A percentile compares a stretch with the other conserved stretches of the same genome.
These are phyloP conservation scores for Lepidocyrtinus sp. DNA, from an alignment of 2,888 invertebrate genomes.

Conservation along the genomic window DNA sequence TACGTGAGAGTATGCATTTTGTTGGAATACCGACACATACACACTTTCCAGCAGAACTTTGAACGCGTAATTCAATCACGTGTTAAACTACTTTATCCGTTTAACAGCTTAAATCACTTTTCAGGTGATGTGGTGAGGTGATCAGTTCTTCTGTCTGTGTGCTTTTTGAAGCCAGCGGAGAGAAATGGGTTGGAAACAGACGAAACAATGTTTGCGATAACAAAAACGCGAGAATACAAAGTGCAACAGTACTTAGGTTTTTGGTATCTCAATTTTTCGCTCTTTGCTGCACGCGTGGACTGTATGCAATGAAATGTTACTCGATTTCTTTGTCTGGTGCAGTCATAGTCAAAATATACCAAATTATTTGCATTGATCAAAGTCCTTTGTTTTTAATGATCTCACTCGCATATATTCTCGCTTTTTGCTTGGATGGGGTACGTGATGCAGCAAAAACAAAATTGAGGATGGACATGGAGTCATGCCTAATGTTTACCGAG, in stretches of 20 bases:
- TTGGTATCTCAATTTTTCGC: not conserved
- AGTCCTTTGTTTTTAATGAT: not conserved
- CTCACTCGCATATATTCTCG: not conserved
- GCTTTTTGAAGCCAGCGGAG: too few relatives aligned
- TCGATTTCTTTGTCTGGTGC: not conserved
- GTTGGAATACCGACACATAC: not conserved
- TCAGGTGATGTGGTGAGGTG: slow-evolving; percentile 29
- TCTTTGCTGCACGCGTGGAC: not conserved
- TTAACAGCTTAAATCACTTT: slow-evolving; percentile 32
- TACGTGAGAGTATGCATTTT: not conserved
- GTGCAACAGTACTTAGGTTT: not conserved
- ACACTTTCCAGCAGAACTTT: slow-evolving; percentile 31
- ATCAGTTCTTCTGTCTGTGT: too few relatives aligned
- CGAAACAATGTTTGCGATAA: not conserved
- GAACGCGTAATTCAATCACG: slow-evolving; percentile 44
- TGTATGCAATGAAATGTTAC: too few relatives aligned
- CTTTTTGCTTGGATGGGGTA: not conserved
- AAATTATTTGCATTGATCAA: not conserved
- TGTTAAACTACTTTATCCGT: slow-evolving; percentile 22
- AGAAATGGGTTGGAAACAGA: not conserved
- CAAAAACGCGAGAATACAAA: too few relatives aligned
- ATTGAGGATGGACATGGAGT: too few relatives aligned
- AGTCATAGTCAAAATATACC: not conserved
- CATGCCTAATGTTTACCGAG: too few relatives aligned
- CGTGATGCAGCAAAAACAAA: not conserved